A percentile compares a stretch with the other conserved stretches of the same genome.
Evolutionary conservation across 2,797 vertebrate genomes (phyloP).

Genomic region (Catamblyrhynchus diadema): DNA sequence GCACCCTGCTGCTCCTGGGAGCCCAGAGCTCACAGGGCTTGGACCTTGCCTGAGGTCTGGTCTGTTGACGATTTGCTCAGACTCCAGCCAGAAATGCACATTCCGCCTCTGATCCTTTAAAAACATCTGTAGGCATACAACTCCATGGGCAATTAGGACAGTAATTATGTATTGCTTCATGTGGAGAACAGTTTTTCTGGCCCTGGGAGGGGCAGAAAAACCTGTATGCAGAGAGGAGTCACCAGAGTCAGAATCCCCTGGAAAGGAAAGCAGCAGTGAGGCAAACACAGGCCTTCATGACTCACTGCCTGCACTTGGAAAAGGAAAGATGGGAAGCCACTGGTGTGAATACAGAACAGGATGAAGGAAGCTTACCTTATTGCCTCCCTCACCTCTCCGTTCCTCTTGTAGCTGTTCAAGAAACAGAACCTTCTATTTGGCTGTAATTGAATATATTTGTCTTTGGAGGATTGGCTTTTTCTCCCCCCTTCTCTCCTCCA

Average conservation of each 20-base stretch:
- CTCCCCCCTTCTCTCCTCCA: rapidly evolving
- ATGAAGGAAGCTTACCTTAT: not conserved
- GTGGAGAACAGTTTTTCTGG: not conserved
- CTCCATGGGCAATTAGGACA: not conserved
- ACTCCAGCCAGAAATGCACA: not conserved
- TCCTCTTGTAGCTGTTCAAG: not conserved
- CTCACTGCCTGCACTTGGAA: not conserved
- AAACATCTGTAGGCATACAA: not conserved
- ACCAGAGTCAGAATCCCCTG: not conserved
- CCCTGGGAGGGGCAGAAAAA: not conserved
- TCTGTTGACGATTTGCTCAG: not conserved
- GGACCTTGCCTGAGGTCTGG: not conserved
- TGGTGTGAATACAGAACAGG: not conserved
- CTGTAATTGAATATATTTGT: not conserved
- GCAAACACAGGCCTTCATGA: not conserved
- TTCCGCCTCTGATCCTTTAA: not conserved
- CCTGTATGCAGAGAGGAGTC: not conserved
- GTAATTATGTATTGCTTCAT: not conserved
- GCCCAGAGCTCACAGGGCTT: not conserved
- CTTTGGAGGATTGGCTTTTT: not conserved
- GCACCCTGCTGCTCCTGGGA: not conserved
- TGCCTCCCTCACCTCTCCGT: not conserved
- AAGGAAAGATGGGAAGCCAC: not conserved
- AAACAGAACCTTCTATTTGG: not conserved
- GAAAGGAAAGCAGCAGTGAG: not conserved